Evolutionary conservation across 2,113 vertebrate genomes (phyloP), one percentile per base, ranked within the genome.

Genomic region (Pangasianodon gigas): DNA sequence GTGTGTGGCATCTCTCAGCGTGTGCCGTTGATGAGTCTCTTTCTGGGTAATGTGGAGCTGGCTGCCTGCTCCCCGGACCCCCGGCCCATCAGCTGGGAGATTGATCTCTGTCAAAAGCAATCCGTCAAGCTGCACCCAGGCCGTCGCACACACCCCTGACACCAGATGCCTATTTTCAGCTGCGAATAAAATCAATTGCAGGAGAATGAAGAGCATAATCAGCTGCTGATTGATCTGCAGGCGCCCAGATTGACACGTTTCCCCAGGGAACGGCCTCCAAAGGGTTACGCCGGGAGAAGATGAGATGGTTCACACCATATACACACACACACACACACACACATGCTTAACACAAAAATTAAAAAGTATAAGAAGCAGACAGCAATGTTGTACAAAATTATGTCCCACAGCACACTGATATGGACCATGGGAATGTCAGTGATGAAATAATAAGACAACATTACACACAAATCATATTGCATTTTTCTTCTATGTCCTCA

Each of bases 61-160:
- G 46, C 87, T 91, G 92, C 74, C 84, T 90, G 89, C 90, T 93
- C 90, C 93, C 93, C 65, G 85, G 81, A 88, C 90, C 92, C 91
- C 92, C 54, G 90, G 93, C 93, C 93, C 93, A 94, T 93, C 94
- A 94, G 92, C 91, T 89, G 89, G 85, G 92, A 94, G 94, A 94
- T 94, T 94, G 94, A 94, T 94, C 94, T 92, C 93, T 94, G 94
- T 94, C 94, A 94, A 92, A 94, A 94, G 91, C 93, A 94, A 94
- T 94, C 91, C 91, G 91, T 94, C 94, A 94, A 90, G 77, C 87
- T 54, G 41, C 88, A 85, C 87, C 87, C 89, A 81, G 88, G 54
- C 90, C 79, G 56, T 82, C 41, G 87, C 90, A 80, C 86, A 86
- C 90, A 26, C 89, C 77, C 92, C 90, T 91, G 92, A 91, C 93